Evolutionary conservation across 2,888 invertebrate genomes (phyloP).

Genomic region (Imbricaverruca yamaguchii): DNA sequence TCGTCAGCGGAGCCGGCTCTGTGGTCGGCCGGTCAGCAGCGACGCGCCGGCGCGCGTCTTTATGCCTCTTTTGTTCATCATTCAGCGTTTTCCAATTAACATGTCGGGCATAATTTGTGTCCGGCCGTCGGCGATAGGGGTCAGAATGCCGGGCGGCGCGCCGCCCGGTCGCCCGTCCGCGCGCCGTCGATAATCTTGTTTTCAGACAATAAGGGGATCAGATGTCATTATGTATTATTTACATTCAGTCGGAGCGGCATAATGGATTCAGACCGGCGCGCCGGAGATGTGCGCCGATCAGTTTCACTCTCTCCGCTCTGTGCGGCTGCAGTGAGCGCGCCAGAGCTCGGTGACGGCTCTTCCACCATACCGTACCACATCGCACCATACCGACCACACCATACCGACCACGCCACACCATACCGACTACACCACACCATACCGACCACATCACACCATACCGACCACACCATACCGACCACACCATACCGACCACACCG

Average conservation of each 20-base stretch:
- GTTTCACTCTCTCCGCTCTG: too few species aligned
- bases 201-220: constrained; percentile 15
- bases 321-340: too few species aligned
- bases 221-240: constrained; percentile 14
- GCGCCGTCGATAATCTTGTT: background rate
- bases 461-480: too few species aligned
- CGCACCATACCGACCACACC: too few species aligned
- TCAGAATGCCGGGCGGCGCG: background rate
- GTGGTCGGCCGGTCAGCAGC: background rate
- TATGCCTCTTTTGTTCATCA: constrained; percentile 20
- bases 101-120: constrained; percentile 16
- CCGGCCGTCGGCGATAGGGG: background rate
- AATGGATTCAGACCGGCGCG: constrained; percentile 1
- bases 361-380: too few species aligned
- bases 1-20: background rate
- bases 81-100: constrained; percentile 19
- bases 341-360: too few species aligned
- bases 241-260: background rate
- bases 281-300: too few species aligned
- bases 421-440: too few species aligned
- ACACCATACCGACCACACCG: too few species aligned
- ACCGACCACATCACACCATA: too few species aligned
- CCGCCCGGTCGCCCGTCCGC: background rate
- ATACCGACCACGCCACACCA: too few species aligned
- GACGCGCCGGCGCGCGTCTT: background rate